phyloP scores from a whole-genome alignment of 2,888 invertebrate species.

The Physocephala rufipes region DNA sequence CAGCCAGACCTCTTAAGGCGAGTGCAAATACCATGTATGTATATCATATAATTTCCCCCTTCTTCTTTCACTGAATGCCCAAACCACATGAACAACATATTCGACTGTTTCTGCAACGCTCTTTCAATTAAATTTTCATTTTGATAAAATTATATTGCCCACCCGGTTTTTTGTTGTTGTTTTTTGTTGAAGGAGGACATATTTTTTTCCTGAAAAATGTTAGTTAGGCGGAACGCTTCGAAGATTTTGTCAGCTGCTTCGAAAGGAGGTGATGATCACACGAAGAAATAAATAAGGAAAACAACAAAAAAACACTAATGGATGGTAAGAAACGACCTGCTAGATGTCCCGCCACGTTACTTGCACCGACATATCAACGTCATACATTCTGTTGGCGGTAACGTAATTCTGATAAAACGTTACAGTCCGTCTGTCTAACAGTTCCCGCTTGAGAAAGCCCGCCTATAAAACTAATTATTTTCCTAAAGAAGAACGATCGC shows the following conservation, averaged over 20 bases:
- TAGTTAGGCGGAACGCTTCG: no score
- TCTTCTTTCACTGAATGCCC: not conserved
- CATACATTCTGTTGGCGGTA: constrained; percentile 46
- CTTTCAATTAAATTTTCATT: no score
- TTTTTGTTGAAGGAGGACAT: no score
- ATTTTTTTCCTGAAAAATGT: no score
- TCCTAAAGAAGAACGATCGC: constrained; percentile 1
- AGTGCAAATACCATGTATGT: no score
- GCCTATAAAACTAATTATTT: constrained; percentile 17
- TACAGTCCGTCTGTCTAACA: not conserved
- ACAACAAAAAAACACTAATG: constrained; percentile 19
- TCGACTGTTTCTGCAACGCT: not conserved
- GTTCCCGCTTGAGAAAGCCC: not conserved
- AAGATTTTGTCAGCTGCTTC: constrained; percentile 30
- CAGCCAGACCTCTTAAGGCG: no score
- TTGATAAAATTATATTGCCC: no score
- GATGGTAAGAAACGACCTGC: constrained; percentile 1
- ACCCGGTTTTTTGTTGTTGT: no score
- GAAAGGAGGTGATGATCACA: constrained; percentile 30
- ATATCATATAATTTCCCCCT: no score
- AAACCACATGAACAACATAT: no score
- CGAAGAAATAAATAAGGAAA: constrained; percentile 30
- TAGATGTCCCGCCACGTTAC: constrained; percentile 26
- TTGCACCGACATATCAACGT: constrained; percentile 47
- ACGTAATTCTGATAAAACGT: constrained; percentile 27